Percentiles rank a stretch among this genome's conserved stretches.
Conservation (phyloP, 1,140 invertebrate species). For the Rhizoglyphus robini region DNA sequence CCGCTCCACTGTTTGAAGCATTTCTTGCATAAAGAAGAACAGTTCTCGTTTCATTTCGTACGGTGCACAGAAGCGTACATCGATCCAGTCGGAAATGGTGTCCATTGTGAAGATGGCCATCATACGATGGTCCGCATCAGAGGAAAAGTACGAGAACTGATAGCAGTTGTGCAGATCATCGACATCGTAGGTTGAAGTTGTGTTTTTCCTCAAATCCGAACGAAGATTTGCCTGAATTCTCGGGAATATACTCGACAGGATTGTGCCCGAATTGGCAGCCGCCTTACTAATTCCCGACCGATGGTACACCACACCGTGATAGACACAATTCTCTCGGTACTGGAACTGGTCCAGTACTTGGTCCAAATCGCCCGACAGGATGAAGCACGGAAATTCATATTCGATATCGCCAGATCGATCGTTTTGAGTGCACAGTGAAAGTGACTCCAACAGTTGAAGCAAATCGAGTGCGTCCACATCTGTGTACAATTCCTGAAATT, state of each 20-base stretch:
- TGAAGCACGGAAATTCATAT: conserved; percentile 68
- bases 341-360: conserved; percentile 57
- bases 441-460: conserved; percentile 50
- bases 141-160: conserved; percentile 52
- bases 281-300: conserved; percentile 30
- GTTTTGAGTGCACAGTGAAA: conserved; percentile 57
- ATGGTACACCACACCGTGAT: conserved; percentile 50
- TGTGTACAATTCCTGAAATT: conserved; percentile 59
- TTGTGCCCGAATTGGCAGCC: conserved; percentile 40
- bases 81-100: conserved; percentile 35
- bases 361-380: conserved; percentile 53
- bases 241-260: conserved; percentile 52
- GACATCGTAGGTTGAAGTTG: conserved; percentile 8
- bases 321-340: conserved; percentile 42
- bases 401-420: conserved; percentile 56
- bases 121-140: conserved; percentile 38
- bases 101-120: conserved; percentile 6
- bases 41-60: not conserved
- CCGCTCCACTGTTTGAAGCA: conserved; percentile 53
- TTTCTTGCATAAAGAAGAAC: conserved; percentile 38
- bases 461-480: conserved; percentile 56
- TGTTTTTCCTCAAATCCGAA: not conserved
- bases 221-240: conserved; percentile 46
- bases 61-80: conserved; percentile 54
- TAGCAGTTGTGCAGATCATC: conserved; percentile 63